phyloP scores from a whole-genome alignment of 1,140 invertebrate genomes.

The Caenorhabditis brenneri region DNA sequence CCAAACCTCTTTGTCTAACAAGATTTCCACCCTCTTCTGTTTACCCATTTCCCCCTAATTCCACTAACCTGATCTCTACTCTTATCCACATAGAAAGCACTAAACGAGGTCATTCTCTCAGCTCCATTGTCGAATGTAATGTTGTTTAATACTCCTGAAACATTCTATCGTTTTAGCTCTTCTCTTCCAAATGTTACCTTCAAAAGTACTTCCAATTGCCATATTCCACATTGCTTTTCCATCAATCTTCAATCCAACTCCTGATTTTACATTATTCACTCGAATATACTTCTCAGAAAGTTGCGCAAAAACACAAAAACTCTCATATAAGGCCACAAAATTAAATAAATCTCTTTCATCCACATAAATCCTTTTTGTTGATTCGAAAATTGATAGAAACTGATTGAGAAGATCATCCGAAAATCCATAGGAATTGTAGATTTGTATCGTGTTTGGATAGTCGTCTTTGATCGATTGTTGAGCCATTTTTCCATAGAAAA shows the following conservation, averaged over 20 bases:
- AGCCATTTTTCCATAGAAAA: conserved; percentile 5
- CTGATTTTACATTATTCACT: background rate
- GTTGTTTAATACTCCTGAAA: conserved; percentile 1
- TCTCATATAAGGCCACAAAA: background rate
- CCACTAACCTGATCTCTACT: conserved; percentile 3
- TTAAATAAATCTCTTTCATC: conserved; percentile 5
- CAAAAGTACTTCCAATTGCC: background rate
- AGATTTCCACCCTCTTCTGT: too few species aligned
- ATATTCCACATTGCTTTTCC: background rate
- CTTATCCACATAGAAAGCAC: background rate
- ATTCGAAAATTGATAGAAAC: background rate
- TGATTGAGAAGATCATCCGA: conserved; percentile 8
- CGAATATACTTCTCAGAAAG: background rate
- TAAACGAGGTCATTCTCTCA: conserved; percentile 19
- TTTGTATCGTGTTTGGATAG: conserved; percentile 6
- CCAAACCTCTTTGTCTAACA: too few species aligned
- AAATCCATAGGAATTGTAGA: conserved; percentile 23
- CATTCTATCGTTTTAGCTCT: background rate
- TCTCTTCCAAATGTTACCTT: background rate
- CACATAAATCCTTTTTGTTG: background rate
- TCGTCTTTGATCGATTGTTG: background rate
- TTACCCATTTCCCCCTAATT: too few species aligned
- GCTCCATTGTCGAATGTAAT: background rate
- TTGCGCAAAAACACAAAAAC: background rate
- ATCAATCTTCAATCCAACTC: background rate